Evolutionary conservation across 2,797 vertebrate species (phyloP).

Genomic region (Peromyscus nudipes): DNA sequence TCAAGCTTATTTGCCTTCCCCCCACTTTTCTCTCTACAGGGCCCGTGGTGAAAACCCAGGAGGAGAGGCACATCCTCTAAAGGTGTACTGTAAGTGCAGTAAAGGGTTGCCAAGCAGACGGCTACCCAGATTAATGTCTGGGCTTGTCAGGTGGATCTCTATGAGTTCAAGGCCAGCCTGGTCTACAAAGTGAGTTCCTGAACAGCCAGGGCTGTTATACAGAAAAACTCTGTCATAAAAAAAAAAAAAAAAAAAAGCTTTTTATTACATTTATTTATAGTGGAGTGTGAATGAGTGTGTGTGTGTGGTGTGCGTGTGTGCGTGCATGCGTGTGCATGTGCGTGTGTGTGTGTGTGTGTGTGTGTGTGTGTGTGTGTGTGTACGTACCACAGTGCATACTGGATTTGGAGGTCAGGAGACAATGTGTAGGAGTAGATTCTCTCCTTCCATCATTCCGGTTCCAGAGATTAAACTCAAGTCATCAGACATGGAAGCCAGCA

Average conservation of each 20-base stretch:
- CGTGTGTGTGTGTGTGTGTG: neutral
- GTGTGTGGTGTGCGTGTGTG: neutral
- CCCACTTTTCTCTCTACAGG: neutral
- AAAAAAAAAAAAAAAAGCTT: neutral
- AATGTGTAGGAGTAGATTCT: neutral
- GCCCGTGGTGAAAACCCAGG: neutral
- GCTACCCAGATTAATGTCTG: neutral
- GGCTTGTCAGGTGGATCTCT: neutral
- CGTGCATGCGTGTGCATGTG: too few relatives aligned
- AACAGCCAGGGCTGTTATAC: neutral
- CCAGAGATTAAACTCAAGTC: too few relatives aligned
- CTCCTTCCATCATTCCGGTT: neutral
- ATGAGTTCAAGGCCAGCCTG: neutral
- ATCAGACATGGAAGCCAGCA: neutral
- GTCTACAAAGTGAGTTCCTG: neutral
- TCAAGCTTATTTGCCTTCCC: neutral
- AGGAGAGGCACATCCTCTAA: neutral
- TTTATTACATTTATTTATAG: neutral
- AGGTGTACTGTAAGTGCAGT: neutral
- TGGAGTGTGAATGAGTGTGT: neutral
- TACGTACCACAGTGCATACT: neutral
- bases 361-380: neutral
- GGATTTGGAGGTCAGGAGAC: neutral
- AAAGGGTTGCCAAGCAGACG: neutral
- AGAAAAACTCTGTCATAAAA: neutral